A percentile compares a stretch with the other conserved stretches of the same genome.
phyloP scores from a whole-genome alignment of 2,888 invertebrate genomes.

The Nezara viridula region DNA sequence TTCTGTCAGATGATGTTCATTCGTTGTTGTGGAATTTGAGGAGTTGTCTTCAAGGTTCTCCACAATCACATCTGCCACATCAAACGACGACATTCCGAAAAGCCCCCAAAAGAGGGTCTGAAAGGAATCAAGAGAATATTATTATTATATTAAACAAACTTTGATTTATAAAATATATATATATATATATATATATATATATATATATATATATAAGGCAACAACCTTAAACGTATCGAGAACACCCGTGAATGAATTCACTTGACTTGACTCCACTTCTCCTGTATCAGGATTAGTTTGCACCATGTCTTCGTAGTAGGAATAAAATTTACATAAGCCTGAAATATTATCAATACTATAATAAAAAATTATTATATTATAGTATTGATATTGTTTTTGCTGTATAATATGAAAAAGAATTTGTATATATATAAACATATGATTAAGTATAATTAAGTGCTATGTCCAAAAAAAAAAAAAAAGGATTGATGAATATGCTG shows the following conservation, averaged over 20 bases:
- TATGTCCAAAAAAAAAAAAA: too few relatives aligned
- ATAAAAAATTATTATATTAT: too few relatives aligned
- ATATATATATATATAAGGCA: background rate
- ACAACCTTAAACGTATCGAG: constrained; percentile 64
- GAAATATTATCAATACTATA: background rate
- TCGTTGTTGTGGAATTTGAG: constrained; percentile 70
- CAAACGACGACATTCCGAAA: constrained; percentile 77
- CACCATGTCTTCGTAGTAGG: constrained; percentile 78
- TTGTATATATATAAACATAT: too few relatives aligned
- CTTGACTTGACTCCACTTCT: constrained; percentile 71
- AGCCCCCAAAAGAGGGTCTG: constrained; percentile 80
- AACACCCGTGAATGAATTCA: constrained; percentile 69
- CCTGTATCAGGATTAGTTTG: constrained; percentile 73
- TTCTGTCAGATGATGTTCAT: constrained; percentile 76
- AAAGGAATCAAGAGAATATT: constrained; percentile 66
- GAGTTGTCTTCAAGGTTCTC: constrained; percentile 71
- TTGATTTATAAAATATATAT: too few relatives aligned
- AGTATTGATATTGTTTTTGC: too few relatives aligned
- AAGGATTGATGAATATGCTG: too few relatives aligned
- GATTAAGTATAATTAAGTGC: too few relatives aligned
- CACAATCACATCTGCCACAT: constrained; percentile 77
- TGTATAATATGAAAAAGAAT: too few relatives aligned
- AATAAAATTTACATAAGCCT: constrained; percentile 75
- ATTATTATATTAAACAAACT: background rate
- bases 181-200: background rate